Percentiles rank a stretch among this genome's conserved stretches.
Evolutionary conservation across 1,140 invertebrate species (phyloP).

Genomic region (Chironomus tepperi): DNA sequence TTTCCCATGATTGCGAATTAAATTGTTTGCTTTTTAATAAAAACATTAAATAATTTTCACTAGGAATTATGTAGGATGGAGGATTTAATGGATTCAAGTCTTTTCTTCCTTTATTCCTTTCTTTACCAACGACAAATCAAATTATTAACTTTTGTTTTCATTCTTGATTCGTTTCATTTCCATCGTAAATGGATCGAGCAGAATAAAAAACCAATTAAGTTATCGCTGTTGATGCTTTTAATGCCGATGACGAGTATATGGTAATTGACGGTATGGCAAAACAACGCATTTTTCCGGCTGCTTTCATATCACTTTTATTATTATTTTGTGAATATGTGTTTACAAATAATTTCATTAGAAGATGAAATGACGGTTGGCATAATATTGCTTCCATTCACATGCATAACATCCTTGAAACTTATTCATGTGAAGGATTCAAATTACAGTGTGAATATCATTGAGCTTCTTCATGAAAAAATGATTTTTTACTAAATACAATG

Average conservation of each 20-base stretch:
- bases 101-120: background rate
- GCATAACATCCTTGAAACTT: too few relatives aligned
- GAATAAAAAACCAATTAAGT: background rate
- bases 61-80: too few relatives aligned
- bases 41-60: background rate
- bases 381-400: too few relatives aligned
- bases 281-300: background rate
- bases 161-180: background rate
- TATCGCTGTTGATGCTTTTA: background rate
- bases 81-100: background rate
- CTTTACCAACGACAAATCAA: background rate
- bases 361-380: too few relatives aligned
- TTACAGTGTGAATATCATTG: too few relatives aligned
- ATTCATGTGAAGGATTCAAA: too few relatives aligned
- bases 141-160: conserved; percentile 5
- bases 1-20: background rate
- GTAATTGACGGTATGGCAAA: too few relatives aligned
- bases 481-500: too few relatives aligned
- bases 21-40: background rate
- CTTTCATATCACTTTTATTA: background rate
- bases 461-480: too few relatives aligned
- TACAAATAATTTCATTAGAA: too few relatives aligned
- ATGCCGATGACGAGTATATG: background rate
- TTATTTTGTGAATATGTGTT: background rate
- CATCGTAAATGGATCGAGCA: conserved; percentile 6